A percentile compares a stretch with the other conserved stretches of the same genome.
These are phyloP conservation scores for Siphlonurus alternatus DNA, from an alignment of 2,888 invertebrate species.

Conservation along the genomic window DNA sequence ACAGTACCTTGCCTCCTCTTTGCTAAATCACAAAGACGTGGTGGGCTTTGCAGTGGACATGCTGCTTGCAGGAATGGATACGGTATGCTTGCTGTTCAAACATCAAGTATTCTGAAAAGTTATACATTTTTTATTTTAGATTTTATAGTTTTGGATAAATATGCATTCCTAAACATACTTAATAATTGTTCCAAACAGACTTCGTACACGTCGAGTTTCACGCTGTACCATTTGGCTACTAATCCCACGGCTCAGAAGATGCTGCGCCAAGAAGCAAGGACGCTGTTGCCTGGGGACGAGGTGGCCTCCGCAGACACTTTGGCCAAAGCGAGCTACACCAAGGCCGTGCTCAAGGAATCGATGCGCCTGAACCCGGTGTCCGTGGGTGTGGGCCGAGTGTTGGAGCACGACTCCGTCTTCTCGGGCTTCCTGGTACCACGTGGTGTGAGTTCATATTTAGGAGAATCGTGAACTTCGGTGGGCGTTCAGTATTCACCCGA, in stretches of 20 bases:
- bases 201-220: constrained; percentile 57
- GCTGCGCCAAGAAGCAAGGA: constrained; percentile 42
- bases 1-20: constrained; percentile 48
- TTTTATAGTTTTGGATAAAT: too few species aligned
- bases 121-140: too few species aligned
- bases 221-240: constrained; percentile 59
- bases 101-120: not conserved
- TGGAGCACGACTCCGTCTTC: constrained; percentile 49
- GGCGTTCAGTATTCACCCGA: too few species aligned
- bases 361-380: constrained; percentile 68
- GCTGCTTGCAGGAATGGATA: constrained; percentile 72
- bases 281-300: constrained; percentile 35
- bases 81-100: constrained; percentile 37
- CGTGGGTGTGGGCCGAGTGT: constrained; percentile 60
- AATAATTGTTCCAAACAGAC: constrained; percentile 50
- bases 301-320: constrained; percentile 38
- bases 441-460: constrained; percentile 43
- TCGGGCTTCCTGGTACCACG: constrained; percentile 58
- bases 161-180: too few species aligned
- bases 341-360: constrained; percentile 70
- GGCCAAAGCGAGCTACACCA: constrained; percentile 48
- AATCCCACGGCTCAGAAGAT: constrained; percentile 50
- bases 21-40: constrained; percentile 60
- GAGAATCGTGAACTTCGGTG: not conserved
- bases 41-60: constrained; percentile 70